A percentile compares a stretch with the other conserved stretches of the same genome.
Evolutionary conservation across 2,113 vertebrate genomes (phyloP).

Genomic region (Bolborhynchus lineola): DNA sequence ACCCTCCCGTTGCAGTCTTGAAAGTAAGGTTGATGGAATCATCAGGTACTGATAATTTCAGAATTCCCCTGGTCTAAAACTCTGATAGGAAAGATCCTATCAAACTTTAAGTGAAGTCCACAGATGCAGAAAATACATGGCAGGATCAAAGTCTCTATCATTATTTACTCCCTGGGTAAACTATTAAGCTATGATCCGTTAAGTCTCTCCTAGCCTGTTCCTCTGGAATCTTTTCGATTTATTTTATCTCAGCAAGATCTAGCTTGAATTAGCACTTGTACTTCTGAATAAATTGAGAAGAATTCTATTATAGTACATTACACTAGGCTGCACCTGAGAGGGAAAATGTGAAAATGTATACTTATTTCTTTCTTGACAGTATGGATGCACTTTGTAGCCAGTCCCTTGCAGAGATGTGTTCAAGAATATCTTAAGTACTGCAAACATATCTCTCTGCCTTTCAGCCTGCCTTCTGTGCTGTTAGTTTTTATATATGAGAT

Average conservation of each 20-base stretch:
- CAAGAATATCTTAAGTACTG: neutral
- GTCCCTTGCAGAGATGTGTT: neutral
- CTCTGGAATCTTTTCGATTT: neutral
- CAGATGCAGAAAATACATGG: neutral
- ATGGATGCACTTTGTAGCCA: neutral
- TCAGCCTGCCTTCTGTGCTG: neutral
- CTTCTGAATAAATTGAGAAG: neutral
- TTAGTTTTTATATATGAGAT: neutral
- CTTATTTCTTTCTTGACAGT: neutral
- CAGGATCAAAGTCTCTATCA: neutral
- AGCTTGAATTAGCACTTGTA: neutral
- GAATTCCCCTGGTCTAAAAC: neutral
- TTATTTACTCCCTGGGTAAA: neutral
- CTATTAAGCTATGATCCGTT: rapidly evolving
- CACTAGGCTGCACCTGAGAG: neutral
- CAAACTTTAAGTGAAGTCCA: neutral
- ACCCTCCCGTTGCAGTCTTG: neutral
- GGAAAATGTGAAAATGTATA: neutral
- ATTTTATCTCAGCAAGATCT: neutral
- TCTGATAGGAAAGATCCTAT: neutral
- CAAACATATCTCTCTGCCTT: neutral
- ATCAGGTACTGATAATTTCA: neutral
- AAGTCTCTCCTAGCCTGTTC: neutral
- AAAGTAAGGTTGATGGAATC: neutral
- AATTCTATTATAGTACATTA: neutral